Evolutionary conservation across 1,140 invertebrate species (phyloP).

Genomic region (Brachionus sp.): DNA sequence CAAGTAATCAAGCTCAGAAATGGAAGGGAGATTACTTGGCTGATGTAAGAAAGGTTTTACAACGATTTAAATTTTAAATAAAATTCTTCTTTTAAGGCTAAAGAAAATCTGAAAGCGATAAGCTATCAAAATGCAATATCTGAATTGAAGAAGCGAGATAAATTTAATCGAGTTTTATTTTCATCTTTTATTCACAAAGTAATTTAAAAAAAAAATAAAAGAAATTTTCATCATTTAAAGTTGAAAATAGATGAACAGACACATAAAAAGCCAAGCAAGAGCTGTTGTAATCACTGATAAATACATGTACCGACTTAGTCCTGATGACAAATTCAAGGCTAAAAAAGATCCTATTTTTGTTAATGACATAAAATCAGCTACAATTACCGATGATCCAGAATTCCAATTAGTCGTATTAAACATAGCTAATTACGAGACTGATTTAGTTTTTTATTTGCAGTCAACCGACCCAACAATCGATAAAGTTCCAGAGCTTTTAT

Average conservation of each 20-base stretch:
- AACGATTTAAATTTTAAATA: not conserved
- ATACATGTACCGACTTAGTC: conserved; percentile 34
- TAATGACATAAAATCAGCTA: conserved; percentile 22
- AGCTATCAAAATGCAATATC: conserved; percentile 6
- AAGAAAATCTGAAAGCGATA: conserved; percentile 21
- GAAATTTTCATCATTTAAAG: not conserved
- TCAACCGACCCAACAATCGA: not conserved
- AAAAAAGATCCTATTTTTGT: not conserved
- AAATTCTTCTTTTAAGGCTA: not conserved
- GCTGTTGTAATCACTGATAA: conserved; percentile 44
- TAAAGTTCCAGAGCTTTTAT: conserved; percentile 28
- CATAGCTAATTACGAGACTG: not conserved
- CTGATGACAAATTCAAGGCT: conserved; percentile 42
- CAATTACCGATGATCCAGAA: conserved; percentile 36
- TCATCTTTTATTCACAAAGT: conserved; percentile 43
- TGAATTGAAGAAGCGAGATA: not conserved
- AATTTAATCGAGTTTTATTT: conserved; percentile 15
- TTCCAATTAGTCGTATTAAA: conserved; percentile 12
- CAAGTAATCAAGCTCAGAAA: conserved; percentile 76
- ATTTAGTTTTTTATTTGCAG: conserved; percentile 28
- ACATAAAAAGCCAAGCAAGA: not conserved
- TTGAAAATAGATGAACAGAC: conserved; percentile 40
- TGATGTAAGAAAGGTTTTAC: conserved; percentile 57
- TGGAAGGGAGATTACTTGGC: conserved; percentile 90
- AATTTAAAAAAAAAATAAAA: not conserved